Base-by-base conservation (phyloP, 1,140 invertebrate species). In the Gonioctena quinquepunctata region DNA sequence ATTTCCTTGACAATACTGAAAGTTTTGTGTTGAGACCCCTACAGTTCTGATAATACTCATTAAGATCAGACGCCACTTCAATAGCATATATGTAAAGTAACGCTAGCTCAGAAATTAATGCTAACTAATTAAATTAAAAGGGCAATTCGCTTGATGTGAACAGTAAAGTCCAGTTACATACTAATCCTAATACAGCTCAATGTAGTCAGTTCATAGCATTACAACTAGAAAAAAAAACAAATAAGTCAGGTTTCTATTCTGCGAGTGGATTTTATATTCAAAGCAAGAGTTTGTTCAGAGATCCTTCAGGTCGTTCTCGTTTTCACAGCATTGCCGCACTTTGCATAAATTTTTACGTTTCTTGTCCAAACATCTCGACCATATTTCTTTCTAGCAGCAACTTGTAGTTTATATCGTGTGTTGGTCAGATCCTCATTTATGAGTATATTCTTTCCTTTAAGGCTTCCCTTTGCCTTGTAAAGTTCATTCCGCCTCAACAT, bases 21-120 rank as follows among this genome's bases (percentile, higher is more conserved):
- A 54, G 18, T 54, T 54, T 54, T 54, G n/a, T 54, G 18, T 54
- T 54, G 18, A 54, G 50, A n/a, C 50, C 50, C 18, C 50, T 54
- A 54, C 50, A 54, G 50, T 54, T 54, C 50, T 18, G 18, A 18
- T 54, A 54, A 18, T 54, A 54, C 19, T 16, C 50, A 18, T 54
- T 54, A 11, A 54, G n/a, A 18, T 11, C 18, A 54, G 8, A 54
- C 13, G 18, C 6, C 50, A 54, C 33, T n/a, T 54, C n/a, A n/a
- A n/a, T n/a, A n/a, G n/a, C n/a, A n/a, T n/a, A n/a, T n/a, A n/a
- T n/a, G n/a, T n/a, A n/a, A n/a, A n/a, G n/a, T n/a, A n/a, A n/a
- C n/a, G n/a, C n/a, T n/a, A n/a, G n/a, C n/a, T n/a, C n/a, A n/a
- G n/a, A n/a, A n/a, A n/a, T n/a, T n/a, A n/a, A n/a, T n/a, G n/a